Evolutionary conservation across 2,888 invertebrate species (phyloP).

Genomic region (Seladonia tumulorum): DNA sequence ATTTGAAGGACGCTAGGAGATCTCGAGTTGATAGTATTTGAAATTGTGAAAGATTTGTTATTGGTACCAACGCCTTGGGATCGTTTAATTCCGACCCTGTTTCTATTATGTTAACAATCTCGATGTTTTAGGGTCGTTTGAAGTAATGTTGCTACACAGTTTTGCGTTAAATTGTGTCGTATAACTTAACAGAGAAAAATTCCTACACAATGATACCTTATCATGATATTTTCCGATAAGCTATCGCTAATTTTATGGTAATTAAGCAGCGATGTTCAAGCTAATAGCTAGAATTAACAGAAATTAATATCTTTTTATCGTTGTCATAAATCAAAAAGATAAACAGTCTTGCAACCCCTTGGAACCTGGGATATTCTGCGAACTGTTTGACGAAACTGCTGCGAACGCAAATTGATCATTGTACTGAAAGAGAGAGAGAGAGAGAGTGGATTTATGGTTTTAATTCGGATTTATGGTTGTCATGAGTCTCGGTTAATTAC

Average conservation of each 20-base stretch:
- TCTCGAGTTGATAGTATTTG: too few species aligned
- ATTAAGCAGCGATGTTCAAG: neutral
- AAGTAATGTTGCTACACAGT: neutral
- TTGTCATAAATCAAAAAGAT: too few species aligned
- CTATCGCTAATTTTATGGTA: neutral
- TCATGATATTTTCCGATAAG: neutral
- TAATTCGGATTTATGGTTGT: slow-evolving; percentile 9
- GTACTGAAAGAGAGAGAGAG: neutral
- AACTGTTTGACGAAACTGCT: slow-evolving; percentile 18
- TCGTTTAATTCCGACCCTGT: neutral
- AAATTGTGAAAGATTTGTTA: neutral
- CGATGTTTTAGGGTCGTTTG: neutral
- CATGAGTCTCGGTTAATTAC: neutral
- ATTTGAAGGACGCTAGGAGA: neutral
- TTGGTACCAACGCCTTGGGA: neutral
- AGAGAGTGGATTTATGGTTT: too few species aligned
- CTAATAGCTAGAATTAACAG: neutral
- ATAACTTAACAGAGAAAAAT: too few species aligned
- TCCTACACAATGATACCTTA: neutral
- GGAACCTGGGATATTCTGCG: neutral
- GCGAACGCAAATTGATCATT: neutral
- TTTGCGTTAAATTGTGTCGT: neutral
- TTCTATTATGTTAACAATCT: too few species aligned
- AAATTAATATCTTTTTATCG: neutral
- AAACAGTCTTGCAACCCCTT: neutral